phyloP scores from a whole-genome alignment of 2,888 invertebrate genomes.

The Netelia virgata region DNA sequence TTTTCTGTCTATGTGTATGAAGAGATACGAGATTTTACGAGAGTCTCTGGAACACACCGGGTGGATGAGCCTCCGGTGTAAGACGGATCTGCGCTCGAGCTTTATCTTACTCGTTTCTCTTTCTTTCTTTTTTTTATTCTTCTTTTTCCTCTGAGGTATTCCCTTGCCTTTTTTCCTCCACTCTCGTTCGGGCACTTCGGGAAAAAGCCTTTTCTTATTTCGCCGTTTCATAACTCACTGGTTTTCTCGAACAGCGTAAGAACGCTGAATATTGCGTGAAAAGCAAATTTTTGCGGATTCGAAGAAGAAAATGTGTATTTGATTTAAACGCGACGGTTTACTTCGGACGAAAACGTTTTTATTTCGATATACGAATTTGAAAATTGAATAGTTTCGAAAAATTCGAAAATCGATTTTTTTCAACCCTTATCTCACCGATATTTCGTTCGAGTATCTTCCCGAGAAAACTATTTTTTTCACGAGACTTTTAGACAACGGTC shows the following conservation, averaged over 20 bases:
- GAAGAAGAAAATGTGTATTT: slow-evolving; percentile 36
- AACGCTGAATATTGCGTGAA: too few species aligned
- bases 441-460: too few species aligned
- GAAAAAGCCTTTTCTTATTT: slow-evolving; percentile 22
- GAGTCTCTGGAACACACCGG: slow-evolving; percentile 1
- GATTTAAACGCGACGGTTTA: neutral
- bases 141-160: neutral
- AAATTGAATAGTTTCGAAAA: too few species aligned
- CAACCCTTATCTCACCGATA: too few species aligned
- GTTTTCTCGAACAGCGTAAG: too few species aligned
- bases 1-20: neutral
- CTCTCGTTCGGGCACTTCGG: neutral
- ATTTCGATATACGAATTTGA: too few species aligned
- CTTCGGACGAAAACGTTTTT: too few species aligned
- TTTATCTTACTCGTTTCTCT: slow-evolving; percentile 3
- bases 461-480: too few species aligned
- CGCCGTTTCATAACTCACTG: slow-evolving; percentile 3
- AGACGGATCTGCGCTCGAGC: slow-evolving; percentile 16
- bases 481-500: too few species aligned
- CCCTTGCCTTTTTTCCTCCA: too few species aligned
- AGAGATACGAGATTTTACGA: slow-evolving; percentile 43
- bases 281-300: too few species aligned
- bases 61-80: slow-evolving; percentile 34
- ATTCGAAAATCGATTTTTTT: too few species aligned
- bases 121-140: slow-evolving; percentile 24